Percentiles rank a stretch among this genome's conserved stretches.
Conservation (phyloP, 2,797 vertebrate genomes). For the Basileuterus tristriatus region DNA sequence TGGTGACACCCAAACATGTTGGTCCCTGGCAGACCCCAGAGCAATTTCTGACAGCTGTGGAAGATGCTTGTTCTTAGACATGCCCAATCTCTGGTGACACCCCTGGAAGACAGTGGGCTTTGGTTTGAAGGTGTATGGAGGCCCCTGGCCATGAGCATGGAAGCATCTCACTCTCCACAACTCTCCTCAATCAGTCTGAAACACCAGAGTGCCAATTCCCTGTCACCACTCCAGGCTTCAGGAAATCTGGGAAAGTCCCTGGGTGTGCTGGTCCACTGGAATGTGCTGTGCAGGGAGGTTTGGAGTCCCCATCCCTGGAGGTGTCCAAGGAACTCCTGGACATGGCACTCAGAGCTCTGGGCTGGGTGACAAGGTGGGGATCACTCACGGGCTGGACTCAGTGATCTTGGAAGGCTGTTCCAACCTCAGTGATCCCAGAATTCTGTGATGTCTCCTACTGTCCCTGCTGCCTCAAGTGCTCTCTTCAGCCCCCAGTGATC, state of each 20-base stretch:
- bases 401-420: background rate
- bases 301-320: background rate
- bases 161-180: background rate
- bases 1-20: background rate
- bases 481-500: background rate
- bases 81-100: background rate
- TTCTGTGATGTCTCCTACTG: background rate
- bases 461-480: background rate
- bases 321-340: background rate
- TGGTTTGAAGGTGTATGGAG: too few species aligned
- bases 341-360: background rate
- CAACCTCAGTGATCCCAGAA: background rate
- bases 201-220: background rate
- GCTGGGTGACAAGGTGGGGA: background rate
- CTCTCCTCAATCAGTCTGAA: background rate
- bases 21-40: background rate
- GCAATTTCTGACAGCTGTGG: background rate
- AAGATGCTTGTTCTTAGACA: background rate
- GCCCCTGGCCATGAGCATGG: background rate
- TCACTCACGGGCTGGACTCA: fast-evolving
- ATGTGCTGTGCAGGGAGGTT: fast-evolving
- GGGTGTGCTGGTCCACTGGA: background rate
- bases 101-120: background rate
- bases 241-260: background rate
- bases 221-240: background rate